These are phyloP conservation scores for Stenchaetothrips biformis DNA, from an alignment of 2,888 invertebrate species.

Conservation along the genomic window DNA sequence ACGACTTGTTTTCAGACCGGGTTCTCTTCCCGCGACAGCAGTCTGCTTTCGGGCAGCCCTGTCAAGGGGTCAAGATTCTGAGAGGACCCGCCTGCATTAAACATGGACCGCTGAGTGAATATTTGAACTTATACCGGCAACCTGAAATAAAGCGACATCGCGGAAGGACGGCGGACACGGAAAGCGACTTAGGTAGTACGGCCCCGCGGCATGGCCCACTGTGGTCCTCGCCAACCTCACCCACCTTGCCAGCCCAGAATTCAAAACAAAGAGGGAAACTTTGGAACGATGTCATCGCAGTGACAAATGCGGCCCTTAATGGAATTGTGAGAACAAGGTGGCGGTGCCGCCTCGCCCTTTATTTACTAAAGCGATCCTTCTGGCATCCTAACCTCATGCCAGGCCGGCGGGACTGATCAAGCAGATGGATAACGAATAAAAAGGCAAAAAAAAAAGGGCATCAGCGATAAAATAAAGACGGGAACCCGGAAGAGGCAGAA, in stretches of 20 bases:
- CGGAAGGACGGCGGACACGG: not conserved
- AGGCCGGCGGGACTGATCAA: not conserved
- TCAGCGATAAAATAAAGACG: not conserved
- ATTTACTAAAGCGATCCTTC: not conserved
- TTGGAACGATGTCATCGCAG: not conserved
- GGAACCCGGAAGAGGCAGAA: not conserved
- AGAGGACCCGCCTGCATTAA: no score
- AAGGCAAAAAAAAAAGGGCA: not conserved
- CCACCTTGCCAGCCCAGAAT: not conserved
- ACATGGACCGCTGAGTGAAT: no score
- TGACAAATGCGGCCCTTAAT: constrained; percentile 15
- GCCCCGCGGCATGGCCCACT: not conserved
- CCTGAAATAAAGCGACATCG: no score
- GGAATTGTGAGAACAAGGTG: constrained; percentile 18
- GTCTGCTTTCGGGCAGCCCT: no score
- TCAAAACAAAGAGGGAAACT: constrained; percentile 21
- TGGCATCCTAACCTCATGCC: not conserved
- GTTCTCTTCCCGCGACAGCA: no score
- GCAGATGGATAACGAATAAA: no score
- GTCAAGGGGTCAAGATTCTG: no score
- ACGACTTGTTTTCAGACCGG: no score
- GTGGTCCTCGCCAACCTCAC: not conserved
- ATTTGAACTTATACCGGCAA: no score
- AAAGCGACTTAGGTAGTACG: constrained; percentile 6
- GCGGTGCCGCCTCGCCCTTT: not conserved